Percentiles rank a stretch among this genome's conserved stretches.
These are phyloP conservation scores for Pilophorus perplexus DNA, from an alignment of 2,888 invertebrate genomes.

Conservation along the genomic window DNA sequence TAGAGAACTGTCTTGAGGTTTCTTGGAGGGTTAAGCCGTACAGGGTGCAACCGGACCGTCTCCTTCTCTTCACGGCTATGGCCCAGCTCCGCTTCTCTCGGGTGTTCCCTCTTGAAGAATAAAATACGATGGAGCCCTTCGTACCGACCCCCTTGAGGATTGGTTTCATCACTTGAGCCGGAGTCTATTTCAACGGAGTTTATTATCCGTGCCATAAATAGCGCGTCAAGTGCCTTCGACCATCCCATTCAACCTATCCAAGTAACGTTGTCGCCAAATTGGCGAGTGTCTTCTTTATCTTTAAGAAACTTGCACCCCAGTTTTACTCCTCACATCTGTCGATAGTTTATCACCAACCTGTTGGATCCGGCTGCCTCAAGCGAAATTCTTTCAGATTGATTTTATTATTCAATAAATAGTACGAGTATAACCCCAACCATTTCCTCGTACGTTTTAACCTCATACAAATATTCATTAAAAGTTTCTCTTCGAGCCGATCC, in stretches of 20 bases:
- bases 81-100: background rate
- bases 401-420: no score
- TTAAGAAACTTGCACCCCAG: no score
- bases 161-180: slow-evolving; percentile 10
- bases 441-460: no score
- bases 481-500: no score
- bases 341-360: no score
- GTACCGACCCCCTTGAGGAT: slow-evolving; percentile 9
- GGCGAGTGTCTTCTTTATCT: no score
- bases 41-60: background rate
- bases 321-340: no score
- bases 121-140: slow-evolving; percentile 2
- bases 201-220: slow-evolving; percentile 12
- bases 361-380: no score
- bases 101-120: background rate
- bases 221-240: background rate
- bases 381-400: no score
- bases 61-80: background rate
- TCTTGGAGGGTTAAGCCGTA: background rate
- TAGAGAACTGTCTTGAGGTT: slow-evolving; percentile 30
- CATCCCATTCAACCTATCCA: background rate
- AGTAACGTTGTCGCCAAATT: no score
- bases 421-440: no score
- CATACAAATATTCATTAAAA: no score
- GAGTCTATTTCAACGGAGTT: slow-evolving; percentile 10